Evolutionary conservation across 64 coral and sea anemone genomes (phyloP).

Genomic region (Pocillopora verrucosa): DNA sequence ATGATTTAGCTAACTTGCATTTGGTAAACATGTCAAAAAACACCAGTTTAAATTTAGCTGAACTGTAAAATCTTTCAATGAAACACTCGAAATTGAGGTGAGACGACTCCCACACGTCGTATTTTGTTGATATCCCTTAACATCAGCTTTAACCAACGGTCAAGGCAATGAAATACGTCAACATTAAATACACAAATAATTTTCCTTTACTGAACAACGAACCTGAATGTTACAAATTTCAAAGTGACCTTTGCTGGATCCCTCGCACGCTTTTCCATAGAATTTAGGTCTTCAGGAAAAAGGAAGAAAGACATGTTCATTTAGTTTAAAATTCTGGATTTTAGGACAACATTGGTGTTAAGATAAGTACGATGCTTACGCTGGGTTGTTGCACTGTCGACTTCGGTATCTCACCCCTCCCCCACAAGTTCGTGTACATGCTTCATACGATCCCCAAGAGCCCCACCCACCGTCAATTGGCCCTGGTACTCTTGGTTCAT

Average conservation of each 20-base stretch:
- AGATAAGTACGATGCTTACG: neutral
- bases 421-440: slow-evolving; percentile 55
- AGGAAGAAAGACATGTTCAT: neutral
- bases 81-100: too few species aligned
- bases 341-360: too few species aligned
- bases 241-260: slow-evolving; percentile 13
- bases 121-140: too few species aligned
- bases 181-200: neutral
- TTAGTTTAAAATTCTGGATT: too few species aligned
- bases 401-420: slow-evolving; percentile 46
- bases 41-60: too few species aligned
- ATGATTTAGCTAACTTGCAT: too few species aligned
- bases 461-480: slow-evolving; percentile 50
- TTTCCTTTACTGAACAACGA: neutral
- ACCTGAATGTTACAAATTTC: slow-evolving; percentile 49
- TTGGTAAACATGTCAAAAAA: too few species aligned
- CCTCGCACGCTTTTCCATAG: slow-evolving; percentile 36
- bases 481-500: slow-evolving; percentile 41
- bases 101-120: too few species aligned
- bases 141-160: too few species aligned
- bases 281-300: slow-evolving; percentile 47
- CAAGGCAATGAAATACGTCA: neutral
- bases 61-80: too few species aligned
- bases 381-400: slow-evolving; percentile 42
- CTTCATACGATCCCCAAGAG: slow-evolving; percentile 28